phyloP scores from a whole-genome alignment of 1,140 invertebrate species.

The Nylanderia fulva region DNA sequence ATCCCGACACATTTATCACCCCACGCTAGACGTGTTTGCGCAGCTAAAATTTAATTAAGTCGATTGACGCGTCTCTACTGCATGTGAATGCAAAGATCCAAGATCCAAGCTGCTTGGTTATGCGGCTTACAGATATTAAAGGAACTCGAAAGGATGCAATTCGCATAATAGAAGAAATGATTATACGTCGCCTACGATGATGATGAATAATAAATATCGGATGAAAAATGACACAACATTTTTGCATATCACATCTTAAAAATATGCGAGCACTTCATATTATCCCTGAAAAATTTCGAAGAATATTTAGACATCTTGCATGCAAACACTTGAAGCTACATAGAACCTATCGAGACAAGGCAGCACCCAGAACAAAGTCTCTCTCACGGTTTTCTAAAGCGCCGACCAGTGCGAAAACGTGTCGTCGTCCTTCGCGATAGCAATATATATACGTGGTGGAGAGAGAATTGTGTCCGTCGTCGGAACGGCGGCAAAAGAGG shows the following conservation, averaged over 20 bases:
- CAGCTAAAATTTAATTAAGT: conserved; percentile 47
- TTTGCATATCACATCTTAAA: neutral
- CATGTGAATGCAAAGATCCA: neutral
- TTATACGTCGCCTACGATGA: neutral
- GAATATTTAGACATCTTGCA: neutral
- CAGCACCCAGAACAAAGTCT: conserved; percentile 19
- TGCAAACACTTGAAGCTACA: neutral
- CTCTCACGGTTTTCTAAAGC: conserved; percentile 71
- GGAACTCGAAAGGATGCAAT: neutral
- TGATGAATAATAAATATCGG: conserved; percentile 4
- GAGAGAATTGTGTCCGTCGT: conserved; percentile 39
- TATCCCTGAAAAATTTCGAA: neutral
- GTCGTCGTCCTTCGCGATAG: conserved; percentile 44
- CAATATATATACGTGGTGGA: conserved; percentile 16
- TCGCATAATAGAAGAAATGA: neutral
- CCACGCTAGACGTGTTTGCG: neutral
- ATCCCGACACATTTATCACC: conserved; percentile 26
- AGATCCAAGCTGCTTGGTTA: neutral
- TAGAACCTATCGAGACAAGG: conserved; percentile 1
- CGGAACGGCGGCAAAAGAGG: conserved; percentile 58
- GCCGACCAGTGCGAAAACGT: conserved; percentile 50
- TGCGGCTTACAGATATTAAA: neutral
- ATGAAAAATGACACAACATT: neutral
- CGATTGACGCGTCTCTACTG: conserved; percentile 26
- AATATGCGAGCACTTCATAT: neutral